phyloP scores from a whole-genome alignment of 2,797 vertebrate genomes.

The Crenuchus spilurus region DNA sequence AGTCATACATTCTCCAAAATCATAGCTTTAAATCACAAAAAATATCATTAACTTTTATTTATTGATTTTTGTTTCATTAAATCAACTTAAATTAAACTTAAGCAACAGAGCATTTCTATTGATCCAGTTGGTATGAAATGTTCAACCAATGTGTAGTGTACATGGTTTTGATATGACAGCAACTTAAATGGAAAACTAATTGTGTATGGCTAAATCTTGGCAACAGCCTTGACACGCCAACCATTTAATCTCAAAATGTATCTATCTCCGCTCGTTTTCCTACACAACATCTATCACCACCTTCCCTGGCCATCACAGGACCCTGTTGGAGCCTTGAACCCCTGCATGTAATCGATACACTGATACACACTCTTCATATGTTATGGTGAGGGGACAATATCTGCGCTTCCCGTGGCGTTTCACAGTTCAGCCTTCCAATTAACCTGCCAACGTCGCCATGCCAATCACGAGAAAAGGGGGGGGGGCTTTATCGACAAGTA shows the following conservation, averaged over 20 bases:
- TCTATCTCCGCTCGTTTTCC: slow-evolving; percentile 41
- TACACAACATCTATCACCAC: slow-evolving; percentile 78
- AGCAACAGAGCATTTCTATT: too few species aligned
- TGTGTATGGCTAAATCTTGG: slow-evolving; percentile 11
- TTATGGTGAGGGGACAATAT: slow-evolving; percentile 78
- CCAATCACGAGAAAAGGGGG: slow-evolving; percentile 79
- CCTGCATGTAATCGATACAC: slow-evolving; percentile 82
- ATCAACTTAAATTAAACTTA: too few species aligned
- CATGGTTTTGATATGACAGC: not conserved
- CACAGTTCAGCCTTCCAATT: slow-evolving; percentile 88
- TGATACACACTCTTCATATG: slow-evolving; percentile 74
- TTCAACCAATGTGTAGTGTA: too few species aligned
- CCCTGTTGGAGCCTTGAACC: slow-evolving; percentile 74
- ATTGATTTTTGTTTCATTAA: too few species aligned
- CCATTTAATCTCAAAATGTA: slow-evolving; percentile 46
- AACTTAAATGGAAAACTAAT: not conserved
- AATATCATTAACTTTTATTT: too few species aligned
- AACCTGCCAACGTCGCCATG: slow-evolving; percentile 84
- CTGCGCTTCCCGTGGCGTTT: slow-evolving; percentile 81
- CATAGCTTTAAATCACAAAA: too few species aligned
- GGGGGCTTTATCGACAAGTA: slow-evolving; percentile 80
- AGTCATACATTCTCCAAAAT: too few species aligned
- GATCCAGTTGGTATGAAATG: too few species aligned
- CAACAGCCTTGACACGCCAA: slow-evolving; percentile 18
- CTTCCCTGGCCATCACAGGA: slow-evolving; percentile 80